phyloP scores from a whole-genome alignment of 2,113 vertebrate species.

The Pteruthius melanotis region DNA sequence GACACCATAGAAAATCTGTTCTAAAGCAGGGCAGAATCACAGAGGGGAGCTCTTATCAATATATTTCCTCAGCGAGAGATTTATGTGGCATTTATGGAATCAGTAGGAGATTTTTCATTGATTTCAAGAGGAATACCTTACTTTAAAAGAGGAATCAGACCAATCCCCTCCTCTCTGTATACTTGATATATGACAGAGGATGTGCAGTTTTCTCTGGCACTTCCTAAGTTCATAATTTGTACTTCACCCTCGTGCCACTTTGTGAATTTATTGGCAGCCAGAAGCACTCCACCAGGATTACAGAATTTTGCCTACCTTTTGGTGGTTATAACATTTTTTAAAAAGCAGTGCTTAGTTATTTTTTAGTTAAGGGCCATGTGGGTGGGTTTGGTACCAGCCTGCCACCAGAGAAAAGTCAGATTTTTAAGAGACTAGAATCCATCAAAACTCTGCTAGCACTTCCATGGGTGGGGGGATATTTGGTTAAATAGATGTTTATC shows the following conservation, averaged over 20 bases:
- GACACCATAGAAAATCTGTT: neutral
- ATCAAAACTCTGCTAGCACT: conserved; percentile 66
- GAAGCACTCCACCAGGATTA: conserved; percentile 61
- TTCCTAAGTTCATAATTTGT: conserved; percentile 59
- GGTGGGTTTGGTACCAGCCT: conserved; percentile 40
- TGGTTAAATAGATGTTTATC: conserved; percentile 80
- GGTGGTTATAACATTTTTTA: conserved; percentile 42
- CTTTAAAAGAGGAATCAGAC: neutral
- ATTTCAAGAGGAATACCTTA: neutral
- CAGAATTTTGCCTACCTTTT: conserved; percentile 53
- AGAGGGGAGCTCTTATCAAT: neutral
- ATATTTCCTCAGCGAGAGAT: neutral
- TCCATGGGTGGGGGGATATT: conserved; percentile 69
- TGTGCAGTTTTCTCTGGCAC: conserved; percentile 25
- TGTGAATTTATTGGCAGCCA: conserved; percentile 62
- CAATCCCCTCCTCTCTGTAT: neutral
- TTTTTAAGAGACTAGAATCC: conserved; percentile 65
- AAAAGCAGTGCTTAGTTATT: conserved; percentile 38
- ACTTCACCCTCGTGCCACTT: conserved; percentile 60
- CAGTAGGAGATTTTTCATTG: neutral
- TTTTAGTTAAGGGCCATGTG: conserved; percentile 39
- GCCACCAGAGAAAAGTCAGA: conserved; percentile 42
- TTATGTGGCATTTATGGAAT: conserved; percentile 10
- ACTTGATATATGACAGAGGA: conserved; percentile 40
- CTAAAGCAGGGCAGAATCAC: neutral